A percentile compares a stretch with the other conserved stretches of the same genome.
Conservation (phyloP, 2,797 vertebrate species). For the Siniperca undulata region DNA sequence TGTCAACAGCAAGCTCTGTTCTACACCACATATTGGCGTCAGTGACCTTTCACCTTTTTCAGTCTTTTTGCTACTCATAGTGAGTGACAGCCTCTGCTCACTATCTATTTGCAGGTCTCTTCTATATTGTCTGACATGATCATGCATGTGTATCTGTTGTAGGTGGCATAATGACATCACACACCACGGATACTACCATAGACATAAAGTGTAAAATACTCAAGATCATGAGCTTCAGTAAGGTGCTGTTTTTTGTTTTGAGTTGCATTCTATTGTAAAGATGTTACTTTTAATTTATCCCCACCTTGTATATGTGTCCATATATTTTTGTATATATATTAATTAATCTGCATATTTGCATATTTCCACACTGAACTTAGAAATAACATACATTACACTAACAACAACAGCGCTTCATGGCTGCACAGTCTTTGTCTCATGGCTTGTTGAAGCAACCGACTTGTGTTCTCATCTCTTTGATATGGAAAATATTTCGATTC, state of each 20-base stretch:
- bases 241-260: background rate
- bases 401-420: background rate
- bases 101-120: background rate
- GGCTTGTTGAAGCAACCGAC: conserved; percentile 19
- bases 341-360: conserved; percentile 11
- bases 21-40: conserved; percentile 50
- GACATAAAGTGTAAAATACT: background rate
- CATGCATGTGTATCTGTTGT: conserved; percentile 1
- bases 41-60: conserved; percentile 50
- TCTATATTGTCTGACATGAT: background rate
- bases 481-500: conserved; percentile 8
- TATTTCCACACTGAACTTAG: background rate
- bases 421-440: conserved; percentile 20
- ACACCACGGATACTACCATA: background rate
- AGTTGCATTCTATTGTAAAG: background rate
- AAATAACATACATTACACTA: background rate
- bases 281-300: background rate
- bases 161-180: background rate
- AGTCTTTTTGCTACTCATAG: conserved; percentile 24
- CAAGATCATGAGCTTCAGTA: background rate
- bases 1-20: conserved; percentile 28
- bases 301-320: conserved; percentile 2
- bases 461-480: conserved; percentile 37
- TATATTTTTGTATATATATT: conserved; percentile 2
- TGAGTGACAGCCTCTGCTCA: background rate